phyloP scores from a whole-genome alignment of 2,797 vertebrate genomes.

The Neosalanx taihuensis region DNA sequence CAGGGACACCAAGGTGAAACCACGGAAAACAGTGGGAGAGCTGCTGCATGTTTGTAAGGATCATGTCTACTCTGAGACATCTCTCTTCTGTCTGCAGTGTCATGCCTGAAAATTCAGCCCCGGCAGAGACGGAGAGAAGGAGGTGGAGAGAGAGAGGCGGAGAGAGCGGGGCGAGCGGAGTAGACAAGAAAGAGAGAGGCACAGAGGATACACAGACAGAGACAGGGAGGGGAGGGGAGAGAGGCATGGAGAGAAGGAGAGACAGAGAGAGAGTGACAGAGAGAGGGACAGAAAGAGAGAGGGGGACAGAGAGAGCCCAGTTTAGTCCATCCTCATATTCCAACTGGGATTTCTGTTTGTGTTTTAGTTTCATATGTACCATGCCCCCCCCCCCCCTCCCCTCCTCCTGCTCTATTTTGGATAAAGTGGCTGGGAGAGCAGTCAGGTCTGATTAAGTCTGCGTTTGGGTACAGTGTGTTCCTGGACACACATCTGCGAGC shows the following conservation, averaged over 20 bases:
- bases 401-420: constrained; percentile 73
- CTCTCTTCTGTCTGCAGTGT: constrained; percentile 61
- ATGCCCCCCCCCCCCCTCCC: constrained; percentile 43
- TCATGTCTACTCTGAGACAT: neutral
- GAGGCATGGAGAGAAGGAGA: too few relatives aligned
- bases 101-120: constrained; percentile 50
- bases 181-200: neutral
- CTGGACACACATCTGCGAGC: constrained; percentile 99
- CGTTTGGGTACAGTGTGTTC: constrained; percentile 99
- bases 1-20: neutral
- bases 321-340: constrained; percentile 61
- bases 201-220: neutral
- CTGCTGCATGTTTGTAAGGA: neutral
- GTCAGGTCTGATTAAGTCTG: constrained; percentile 99
- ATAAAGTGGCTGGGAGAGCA: constrained; percentile 92
- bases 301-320: constrained; percentile 52
- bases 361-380: constrained; percentile 73
- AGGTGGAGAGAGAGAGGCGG: neutral
- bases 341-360: constrained; percentile 56
- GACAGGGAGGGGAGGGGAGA: too few relatives aligned
- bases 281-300: neutral
- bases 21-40: neutral
- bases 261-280: neutral
- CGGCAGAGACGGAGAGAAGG: neutral
- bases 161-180: neutral